Base-by-base conservation (phyloP, 2,113 vertebrate species). In the Catharus fuscescens region DNA sequence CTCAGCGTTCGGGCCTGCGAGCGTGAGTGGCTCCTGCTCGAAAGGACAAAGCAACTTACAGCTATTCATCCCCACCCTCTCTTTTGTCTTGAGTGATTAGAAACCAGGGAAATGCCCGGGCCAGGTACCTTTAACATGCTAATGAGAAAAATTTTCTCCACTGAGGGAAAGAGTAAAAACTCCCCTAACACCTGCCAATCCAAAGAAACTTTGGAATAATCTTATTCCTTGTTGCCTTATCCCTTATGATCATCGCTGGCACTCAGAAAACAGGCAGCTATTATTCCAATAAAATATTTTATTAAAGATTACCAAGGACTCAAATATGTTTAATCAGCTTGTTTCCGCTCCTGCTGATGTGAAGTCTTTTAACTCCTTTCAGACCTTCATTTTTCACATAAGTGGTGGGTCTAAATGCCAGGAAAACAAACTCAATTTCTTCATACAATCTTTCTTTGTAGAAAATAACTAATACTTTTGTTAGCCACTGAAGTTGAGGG, bases 241-340 rank as follows among this genome's bases (percentile, higher is more conserved):
- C 45, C 11, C 92, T 91, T 80, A 69, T 50, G 84, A 12, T 76
- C 2, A 11, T 83, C 81, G 40, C 53, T 81, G 36, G 28, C 61
- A 84, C 47, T 84, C 60, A 85, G 32, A 69, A 85, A 94, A 76
- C 23, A 52, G 57, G 31, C 67, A 92, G 34, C 12, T 87, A 38
- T 71, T 81, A 53, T 78, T 87, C 50, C 11, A 24, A 54, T 62
- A 69, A 85, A 88, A 84, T 28, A 0, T 59, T 60, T 71, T 65
- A 85, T 93, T 60, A 29, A 80, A 45, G 40, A 83, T 83, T 91
- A 79, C 40, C 34, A 25, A 80, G 71, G 84, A 47, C 34, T 74
- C 76, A 26, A 88, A 65, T 62, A 67, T 52, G 29, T 90, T 94
- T 88, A 91, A 93, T 92, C 81, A 86, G 45, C 53, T 93, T 95